Base-by-base conservation (phyloP, 2,113 vertebrate species). In the Melospiza melodia region DNA sequence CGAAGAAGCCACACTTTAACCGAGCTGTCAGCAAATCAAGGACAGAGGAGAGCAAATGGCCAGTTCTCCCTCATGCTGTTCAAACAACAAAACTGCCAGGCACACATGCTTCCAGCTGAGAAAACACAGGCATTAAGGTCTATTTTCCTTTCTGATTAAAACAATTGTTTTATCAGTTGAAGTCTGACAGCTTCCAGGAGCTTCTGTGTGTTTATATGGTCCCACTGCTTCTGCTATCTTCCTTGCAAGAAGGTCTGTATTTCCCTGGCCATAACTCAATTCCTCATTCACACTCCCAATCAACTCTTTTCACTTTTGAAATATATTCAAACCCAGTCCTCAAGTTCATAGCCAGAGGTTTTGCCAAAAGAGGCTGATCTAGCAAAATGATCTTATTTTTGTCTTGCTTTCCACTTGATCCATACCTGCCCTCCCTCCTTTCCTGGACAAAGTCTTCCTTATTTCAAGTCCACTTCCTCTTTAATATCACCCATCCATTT, bases 91-190 rank as follows among this genome's bases (percentile, higher is more conserved):
- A 84, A 74, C 65, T 83, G 52, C 55, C 57, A 67, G 44, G 48
- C 48, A 91, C 30, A 86, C 63, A 86, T 3, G 19, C 72, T 46
- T 90, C 72, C 93, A 96, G 63, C 85, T 95, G 79, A 49, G 68
- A 96, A 95, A 96, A 96, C 78, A 95, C 5, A 87, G 72, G 37
- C 67, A 74, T 25, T 80, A 65, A 74, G 11, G 28, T 84, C 65
- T 94, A 39, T 94, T 95, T 94, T 96, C 35, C 33, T 63, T 93
- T 90, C 63, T n/a, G 74, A 95, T 88, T 93, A 91, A 90, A 93
- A 80, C 21, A 80, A 85, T 28, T 46, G 27, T 35, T 90, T 93
- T 83, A 91, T 76, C 62, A 77, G 63, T 48, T 80, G 22, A 85
- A 93, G 35, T 57, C 77, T 69, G 48, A 84, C 62, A 89, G 59